Conservation (phyloP, 2,888 invertebrate genomes). For the Ligdia adustata region DNA sequence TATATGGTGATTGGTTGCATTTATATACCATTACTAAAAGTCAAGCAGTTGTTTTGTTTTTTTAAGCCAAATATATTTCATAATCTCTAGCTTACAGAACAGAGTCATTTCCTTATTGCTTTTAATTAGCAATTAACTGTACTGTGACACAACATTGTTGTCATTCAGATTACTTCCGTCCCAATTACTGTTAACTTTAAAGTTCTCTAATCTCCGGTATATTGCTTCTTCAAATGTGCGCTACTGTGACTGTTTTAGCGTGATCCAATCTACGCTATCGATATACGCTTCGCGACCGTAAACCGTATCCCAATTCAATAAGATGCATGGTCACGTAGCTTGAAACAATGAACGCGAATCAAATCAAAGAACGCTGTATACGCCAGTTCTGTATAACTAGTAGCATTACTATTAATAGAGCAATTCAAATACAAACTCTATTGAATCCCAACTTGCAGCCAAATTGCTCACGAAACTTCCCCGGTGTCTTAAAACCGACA, state of each 20-base stretch:
- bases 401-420: slow-evolving; percentile 32
- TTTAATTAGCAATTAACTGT: slow-evolving; percentile 7
- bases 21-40: no score
- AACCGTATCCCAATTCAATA: no score
- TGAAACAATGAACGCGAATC: neutral
- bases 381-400: neutral
- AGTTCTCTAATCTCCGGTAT: slow-evolving; percentile 15
- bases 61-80: no score
- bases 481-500: slow-evolving; percentile 46
- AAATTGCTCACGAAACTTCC: slow-evolving; percentile 43
- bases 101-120: neutral
- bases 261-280: slow-evolving; percentile 8
- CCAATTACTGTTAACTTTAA: slow-evolving; percentile 9
- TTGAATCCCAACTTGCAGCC: slow-evolving; percentile 34
- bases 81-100: no score
- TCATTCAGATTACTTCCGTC: slow-evolving; percentile 12
- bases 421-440: slow-evolving; percentile 43
- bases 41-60: no score
- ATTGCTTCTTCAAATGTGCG: slow-evolving; percentile 6
- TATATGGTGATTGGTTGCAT: no score
- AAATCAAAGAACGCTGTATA: neutral
- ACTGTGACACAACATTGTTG: neutral
- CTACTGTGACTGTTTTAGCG: neutral
- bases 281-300: no score
- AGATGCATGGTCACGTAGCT: no score